Conservation (phyloP, 2,797 vertebrate genomes). For the Enteromius anoplus region DNA sequence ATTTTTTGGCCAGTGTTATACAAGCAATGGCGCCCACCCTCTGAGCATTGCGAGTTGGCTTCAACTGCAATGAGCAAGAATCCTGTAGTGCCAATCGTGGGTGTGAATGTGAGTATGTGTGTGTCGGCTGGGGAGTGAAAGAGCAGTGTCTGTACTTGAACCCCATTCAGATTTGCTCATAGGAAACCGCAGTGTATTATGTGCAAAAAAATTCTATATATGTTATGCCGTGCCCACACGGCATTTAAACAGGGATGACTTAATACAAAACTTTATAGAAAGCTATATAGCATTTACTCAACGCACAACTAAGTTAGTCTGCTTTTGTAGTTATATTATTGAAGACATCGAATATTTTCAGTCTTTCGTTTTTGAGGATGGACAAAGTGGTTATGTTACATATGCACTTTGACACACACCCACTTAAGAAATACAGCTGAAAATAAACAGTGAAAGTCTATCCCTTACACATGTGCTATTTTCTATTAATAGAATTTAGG, state of each 20-base stretch:
- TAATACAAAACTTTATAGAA: background rate
- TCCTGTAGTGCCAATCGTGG: slow-evolving; percentile 44
- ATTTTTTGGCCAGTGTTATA: slow-evolving; percentile 39
- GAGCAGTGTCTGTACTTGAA: slow-evolving; percentile 30
- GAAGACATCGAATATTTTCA: background rate
- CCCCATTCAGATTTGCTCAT: slow-evolving; percentile 31
- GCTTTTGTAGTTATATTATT: background rate
- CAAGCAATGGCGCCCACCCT: slow-evolving; percentile 46
- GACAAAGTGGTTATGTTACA: background rate
- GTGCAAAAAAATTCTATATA: background rate
- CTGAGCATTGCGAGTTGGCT: slow-evolving; percentile 45
- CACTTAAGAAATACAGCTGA: background rate
- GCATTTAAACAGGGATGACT: background rate
- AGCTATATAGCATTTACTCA: background rate
- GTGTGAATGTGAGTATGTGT: slow-evolving; percentile 21
- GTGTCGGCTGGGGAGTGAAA: slow-evolving; percentile 29
- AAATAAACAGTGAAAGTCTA: slow-evolving; percentile 1
- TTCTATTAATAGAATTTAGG: slow-evolving; percentile 6
- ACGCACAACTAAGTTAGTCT: background rate
- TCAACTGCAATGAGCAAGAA: slow-evolving; percentile 26
- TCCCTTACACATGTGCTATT: background rate
- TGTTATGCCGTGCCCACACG: slow-evolving; percentile 1
- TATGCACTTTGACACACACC: slow-evolving; percentile 13
- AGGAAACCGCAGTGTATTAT: background rate
- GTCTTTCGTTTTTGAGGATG: background rate